Evolutionary conservation across 2,797 vertebrate species (phyloP), one percentile per base, ranked within the genome.

Genomic region (Hypotaenidia philippensis): DNA sequence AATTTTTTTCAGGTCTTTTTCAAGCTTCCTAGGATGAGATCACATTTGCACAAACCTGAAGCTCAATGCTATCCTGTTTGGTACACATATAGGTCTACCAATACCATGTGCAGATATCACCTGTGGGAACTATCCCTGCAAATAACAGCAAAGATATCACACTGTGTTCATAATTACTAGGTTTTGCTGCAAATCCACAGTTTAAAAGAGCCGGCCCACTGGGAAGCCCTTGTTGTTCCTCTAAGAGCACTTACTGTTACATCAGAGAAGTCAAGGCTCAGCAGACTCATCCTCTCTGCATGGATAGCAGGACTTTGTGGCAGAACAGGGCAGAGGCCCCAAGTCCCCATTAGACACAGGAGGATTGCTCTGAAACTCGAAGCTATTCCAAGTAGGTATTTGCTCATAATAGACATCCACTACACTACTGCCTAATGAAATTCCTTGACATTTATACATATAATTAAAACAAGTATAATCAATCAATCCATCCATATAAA

Each of bases 391-490:
- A 75, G 47, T 4, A 78, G 41, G 26, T 50, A 60, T 56, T 47
- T 57, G 65, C 56, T n/a, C 85, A 81, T 44, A 80, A 60, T 19
- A 94, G 87, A 75, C 49, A 29, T 45, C 74, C 45, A n/a, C 61
- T 63, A 38, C 59, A 47, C 17, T 53, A 63, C 45, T 45, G 47
- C 22, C 32, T 72, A 60, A 80, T 57, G 38, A 88, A 91, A 87
- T n/a, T 77, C 22, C 32, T 91, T 95, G 34, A 68, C 71, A 75
- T 80, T 80, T 91, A 83, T 71, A 83, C 20, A 12, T 47, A 27
- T 65, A 87, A 96, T 89, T 94, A 94, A 90, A 92, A 68, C 26
- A 83, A 94, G 56, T 77, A 74, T n/a, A 82, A 90, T 93, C 61
- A 88, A 90, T 93, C 66, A 45, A 79, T 75, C 53, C n/a, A 80